Evolutionary conservation across 2,113 vertebrate species (phyloP).

Genomic region (Pionites leucogaster): DNA sequence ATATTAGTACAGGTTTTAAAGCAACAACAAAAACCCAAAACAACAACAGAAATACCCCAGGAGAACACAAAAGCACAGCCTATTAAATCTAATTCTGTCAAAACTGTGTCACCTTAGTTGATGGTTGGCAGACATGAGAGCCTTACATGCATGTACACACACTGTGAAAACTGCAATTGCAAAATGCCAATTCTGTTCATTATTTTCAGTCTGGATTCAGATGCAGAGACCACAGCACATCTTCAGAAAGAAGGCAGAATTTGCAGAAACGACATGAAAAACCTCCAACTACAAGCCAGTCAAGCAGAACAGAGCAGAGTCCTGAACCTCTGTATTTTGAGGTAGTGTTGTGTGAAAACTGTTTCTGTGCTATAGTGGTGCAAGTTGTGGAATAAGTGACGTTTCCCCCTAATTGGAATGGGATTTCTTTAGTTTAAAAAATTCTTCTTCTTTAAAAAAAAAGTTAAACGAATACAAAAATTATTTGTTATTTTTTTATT

Average conservation of each 20-base stretch:
- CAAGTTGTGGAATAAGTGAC: background rate
- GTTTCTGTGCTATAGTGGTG: background rate
- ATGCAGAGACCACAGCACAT: constrained; percentile 79
- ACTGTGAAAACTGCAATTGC: background rate
- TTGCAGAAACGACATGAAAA: constrained; percentile 79
- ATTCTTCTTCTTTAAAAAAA: background rate
- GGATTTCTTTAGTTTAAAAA: background rate
- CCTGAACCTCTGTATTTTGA: constrained; percentile 91
- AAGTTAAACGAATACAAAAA: background rate
- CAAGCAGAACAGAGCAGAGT: constrained; percentile 74
- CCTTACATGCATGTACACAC: accelerated
- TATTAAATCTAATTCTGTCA: background rate
- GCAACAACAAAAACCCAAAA: background rate
- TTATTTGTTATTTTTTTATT: background rate
- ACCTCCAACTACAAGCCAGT: constrained; percentile 54
- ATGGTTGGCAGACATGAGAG: background rate
- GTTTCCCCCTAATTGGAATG: background rate
- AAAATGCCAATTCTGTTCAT: accelerated
- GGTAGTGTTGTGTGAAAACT: constrained; percentile 69
- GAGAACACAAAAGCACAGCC: background rate
- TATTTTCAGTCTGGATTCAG: constrained; percentile 73
- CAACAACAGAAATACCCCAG: background rate
- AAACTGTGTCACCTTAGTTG: background rate
- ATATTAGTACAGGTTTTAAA: background rate
- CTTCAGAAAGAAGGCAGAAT: constrained; percentile 78